Evolutionary conservation across 1,140 invertebrate genomes (phyloP).

Genomic region (Hesperophylax magnus): DNA sequence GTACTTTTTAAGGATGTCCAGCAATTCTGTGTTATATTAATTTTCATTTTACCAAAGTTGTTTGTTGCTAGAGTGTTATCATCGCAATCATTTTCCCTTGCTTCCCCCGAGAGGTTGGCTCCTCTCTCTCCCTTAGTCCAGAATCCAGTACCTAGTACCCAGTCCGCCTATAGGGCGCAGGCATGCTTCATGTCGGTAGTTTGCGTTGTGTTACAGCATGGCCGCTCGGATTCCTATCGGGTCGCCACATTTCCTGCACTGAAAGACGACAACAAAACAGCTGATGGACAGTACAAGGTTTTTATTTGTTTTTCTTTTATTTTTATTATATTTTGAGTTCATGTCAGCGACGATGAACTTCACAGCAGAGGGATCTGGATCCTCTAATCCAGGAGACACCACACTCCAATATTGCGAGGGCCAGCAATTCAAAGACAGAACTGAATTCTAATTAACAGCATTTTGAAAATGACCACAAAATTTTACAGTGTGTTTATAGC

Average conservation of each 20-base stretch:
- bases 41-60: neutral
- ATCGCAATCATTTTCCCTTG: neutral
- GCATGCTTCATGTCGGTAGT: conserved; percentile 66
- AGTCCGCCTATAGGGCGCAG: conserved; percentile 34
- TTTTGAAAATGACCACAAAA: too few relatives aligned
- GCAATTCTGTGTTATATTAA: too few relatives aligned
- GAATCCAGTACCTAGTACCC: neutral
- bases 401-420: too few relatives aligned
- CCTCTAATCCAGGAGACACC: too few relatives aligned
- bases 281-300: conserved; percentile 93
- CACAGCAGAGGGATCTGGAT: too few relatives aligned
- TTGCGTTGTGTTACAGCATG: conserved; percentile 81
- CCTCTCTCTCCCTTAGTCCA: neutral
- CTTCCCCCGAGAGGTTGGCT: too few relatives aligned
- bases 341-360: neutral
- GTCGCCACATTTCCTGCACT: conserved; percentile 90
- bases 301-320: conserved; percentile 66
- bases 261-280: conserved; percentile 94
- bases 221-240: conserved; percentile 93
- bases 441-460: too few relatives aligned
- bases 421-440: too few relatives aligned
- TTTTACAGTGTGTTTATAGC: too few relatives aligned
- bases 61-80: neutral
- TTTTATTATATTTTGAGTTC: conserved; percentile 34
- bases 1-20: too few relatives aligned